phyloP scores from a whole-genome alignment of 2,888 invertebrate species.

The Anorthoa munda region DNA sequence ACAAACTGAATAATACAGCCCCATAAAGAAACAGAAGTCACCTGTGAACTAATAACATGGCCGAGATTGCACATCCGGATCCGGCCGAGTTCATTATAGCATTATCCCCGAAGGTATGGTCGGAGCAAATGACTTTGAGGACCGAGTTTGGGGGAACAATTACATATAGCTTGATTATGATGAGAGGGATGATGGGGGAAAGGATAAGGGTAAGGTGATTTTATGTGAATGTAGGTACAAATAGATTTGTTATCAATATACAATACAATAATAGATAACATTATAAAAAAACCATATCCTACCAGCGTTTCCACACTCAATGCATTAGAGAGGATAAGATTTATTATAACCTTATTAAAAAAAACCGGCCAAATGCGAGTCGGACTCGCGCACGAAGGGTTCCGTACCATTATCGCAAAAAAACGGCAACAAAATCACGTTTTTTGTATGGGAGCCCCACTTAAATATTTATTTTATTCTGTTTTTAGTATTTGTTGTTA shows the following conservation, averaged over 20 bases:
- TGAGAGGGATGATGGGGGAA: slow-evolving; percentile 16
- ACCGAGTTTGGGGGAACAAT: slow-evolving; percentile 26
- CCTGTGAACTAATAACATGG: slow-evolving; percentile 42
- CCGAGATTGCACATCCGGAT: slow-evolving; percentile 35
- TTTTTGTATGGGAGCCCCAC: no score
- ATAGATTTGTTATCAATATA: neutral
- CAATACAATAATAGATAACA: no score
- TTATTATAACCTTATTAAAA: no score
- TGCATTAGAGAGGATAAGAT: no score
- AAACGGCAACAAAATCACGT: no score
- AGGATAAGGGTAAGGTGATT: neutral
- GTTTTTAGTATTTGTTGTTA: no score
- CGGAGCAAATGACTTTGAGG: slow-evolving; percentile 41
- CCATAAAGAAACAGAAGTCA: slow-evolving; percentile 26
- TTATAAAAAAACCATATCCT: no score
- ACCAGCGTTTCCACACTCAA: no score
- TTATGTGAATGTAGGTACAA: neutral
- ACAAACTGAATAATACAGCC: slow-evolving; percentile 3
- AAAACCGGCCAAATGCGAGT: no score
- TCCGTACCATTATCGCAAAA: no score
- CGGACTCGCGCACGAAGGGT: no score
- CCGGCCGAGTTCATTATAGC: slow-evolving; percentile 37
- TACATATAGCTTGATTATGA: slow-evolving; percentile 40
- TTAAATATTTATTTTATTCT: no score
- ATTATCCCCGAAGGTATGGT: slow-evolving; percentile 40